These are phyloP conservation scores for Acanthis flammea DNA, from an alignment of 2,797 vertebrate genomes.

Conservation along the genomic window DNA sequence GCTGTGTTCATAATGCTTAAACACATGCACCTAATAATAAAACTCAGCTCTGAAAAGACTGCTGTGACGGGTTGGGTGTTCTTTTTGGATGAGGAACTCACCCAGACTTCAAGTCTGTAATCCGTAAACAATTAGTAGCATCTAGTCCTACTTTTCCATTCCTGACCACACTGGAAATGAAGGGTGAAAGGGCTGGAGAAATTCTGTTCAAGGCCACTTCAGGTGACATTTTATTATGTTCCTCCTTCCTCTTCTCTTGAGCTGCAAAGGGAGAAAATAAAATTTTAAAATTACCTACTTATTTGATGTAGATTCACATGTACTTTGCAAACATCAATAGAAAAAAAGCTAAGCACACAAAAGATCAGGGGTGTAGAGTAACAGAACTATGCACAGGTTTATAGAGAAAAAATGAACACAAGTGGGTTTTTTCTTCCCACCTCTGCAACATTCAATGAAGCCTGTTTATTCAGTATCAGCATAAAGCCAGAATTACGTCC, in stretches of 20 bases:
- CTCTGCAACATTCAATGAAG: neutral
- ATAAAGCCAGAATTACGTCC: neutral
- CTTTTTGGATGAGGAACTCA: slow-evolving; percentile 68
- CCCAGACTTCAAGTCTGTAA: slow-evolving; percentile 98
- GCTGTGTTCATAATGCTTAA: neutral
- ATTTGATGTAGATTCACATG: neutral
- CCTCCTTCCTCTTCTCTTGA: slow-evolving; percentile 1
- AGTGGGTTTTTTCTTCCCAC: neutral
- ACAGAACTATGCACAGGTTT: neutral
- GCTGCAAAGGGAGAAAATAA: neutral
- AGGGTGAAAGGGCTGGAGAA: slow-evolving; percentile 88
- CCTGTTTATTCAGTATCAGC: neutral
- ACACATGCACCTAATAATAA: neutral
- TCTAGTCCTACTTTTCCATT: slow-evolving; percentile 95
- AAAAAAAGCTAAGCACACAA: neutral
- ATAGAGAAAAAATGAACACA: neutral
- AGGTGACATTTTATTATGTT: slow-evolving; percentile 84
- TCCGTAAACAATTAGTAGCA: slow-evolving; percentile 92
- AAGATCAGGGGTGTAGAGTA: neutral
- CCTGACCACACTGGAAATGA: slow-evolving; percentile 91
- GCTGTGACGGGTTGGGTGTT: neutral
- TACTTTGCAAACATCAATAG: neutral
- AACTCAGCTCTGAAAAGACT: neutral
- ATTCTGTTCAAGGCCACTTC: slow-evolving; percentile 94
- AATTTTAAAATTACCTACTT: neutral